Conservation (phyloP, 2,113 vertebrate genomes). For the Lophura nycthemera region DNA sequence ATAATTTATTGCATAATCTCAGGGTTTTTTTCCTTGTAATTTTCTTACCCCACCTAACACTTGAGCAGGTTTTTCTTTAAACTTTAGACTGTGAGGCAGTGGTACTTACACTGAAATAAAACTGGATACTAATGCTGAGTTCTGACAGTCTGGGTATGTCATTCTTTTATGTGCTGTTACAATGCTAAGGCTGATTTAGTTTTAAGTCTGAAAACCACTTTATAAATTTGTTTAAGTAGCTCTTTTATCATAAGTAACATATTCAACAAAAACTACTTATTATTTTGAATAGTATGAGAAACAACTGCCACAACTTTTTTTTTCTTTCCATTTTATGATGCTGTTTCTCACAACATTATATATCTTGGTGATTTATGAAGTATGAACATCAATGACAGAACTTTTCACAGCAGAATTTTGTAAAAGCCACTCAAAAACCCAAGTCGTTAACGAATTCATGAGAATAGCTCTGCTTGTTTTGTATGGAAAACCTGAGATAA, state of each 20-base stretch:
- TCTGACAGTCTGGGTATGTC: neutral
- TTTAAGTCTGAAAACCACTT: conserved; percentile 21
- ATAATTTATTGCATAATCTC: neutral
- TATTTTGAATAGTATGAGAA: conserved; percentile 7
- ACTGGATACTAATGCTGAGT: neutral
- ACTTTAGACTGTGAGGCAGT: neutral
- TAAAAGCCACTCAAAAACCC: neutral
- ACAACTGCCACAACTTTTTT: neutral
- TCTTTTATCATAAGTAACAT: neutral
- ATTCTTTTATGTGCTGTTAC: neutral
- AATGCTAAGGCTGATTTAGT: neutral
- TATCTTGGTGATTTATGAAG: neutral
- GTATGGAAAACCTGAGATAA: neutral
- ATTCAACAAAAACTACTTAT: neutral
- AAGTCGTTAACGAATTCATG: neutral
- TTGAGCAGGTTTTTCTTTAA: neutral
- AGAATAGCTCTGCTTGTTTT: neutral
- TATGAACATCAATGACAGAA: neutral
- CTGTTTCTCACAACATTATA: neutral
- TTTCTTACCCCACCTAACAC: neutral
- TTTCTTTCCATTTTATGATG: neutral
- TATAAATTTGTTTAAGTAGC: neutral
- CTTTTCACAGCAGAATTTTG: neutral
- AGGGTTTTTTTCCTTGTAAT: neutral
- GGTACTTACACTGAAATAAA: neutral